phyloP scores from a whole-genome alignment of 2,888 invertebrate species.

The Hedychridium roseum region DNA sequence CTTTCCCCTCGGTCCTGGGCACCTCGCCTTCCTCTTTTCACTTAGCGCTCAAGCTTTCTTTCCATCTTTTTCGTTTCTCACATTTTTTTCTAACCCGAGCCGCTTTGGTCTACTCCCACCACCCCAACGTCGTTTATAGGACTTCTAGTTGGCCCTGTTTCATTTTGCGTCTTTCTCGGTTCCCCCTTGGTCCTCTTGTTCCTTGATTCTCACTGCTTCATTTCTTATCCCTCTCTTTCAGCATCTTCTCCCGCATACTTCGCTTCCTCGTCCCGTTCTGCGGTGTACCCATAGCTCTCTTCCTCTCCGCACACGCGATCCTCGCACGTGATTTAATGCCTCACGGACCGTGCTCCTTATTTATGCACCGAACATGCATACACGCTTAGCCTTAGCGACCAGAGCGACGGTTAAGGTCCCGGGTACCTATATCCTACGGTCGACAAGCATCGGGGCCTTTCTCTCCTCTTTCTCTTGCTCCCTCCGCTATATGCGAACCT shows the following conservation, averaged over 20 bases:
- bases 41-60: neutral
- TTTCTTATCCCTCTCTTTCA: slow-evolving; percentile 17
- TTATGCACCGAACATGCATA: slow-evolving; percentile 61
- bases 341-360: slow-evolving; percentile 58
- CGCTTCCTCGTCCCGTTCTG: slow-evolving; percentile 22
- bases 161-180: slow-evolving; percentile 14
- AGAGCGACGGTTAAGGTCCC: slow-evolving; percentile 49
- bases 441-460: slow-evolving; percentile 35
- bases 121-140: too few relatives aligned
- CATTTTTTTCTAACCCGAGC: too few relatives aligned
- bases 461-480: slow-evolving; percentile 1
- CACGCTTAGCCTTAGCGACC: slow-evolving; percentile 51
- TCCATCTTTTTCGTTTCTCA: slow-evolving; percentile 8
- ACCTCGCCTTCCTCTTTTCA: slow-evolving; percentile 6
- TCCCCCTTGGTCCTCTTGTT: slow-evolving; percentile 16
- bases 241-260: slow-evolving; percentile 12
- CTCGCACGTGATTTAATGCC: slow-evolving; percentile 61
- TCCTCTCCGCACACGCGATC: slow-evolving; percentile 49
- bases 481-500: slow-evolving; percentile 43
- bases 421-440: slow-evolving; percentile 46
- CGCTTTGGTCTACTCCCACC: too few relatives aligned
- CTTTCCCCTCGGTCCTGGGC: slow-evolving; percentile 2
- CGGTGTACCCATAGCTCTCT: slow-evolving; percentile 28
- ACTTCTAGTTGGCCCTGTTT: too few relatives aligned
- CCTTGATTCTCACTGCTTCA: too few relatives aligned